phyloP scores from a whole-genome alignment of 2,888 invertebrate species.

The Dorcus hopei region DNA sequence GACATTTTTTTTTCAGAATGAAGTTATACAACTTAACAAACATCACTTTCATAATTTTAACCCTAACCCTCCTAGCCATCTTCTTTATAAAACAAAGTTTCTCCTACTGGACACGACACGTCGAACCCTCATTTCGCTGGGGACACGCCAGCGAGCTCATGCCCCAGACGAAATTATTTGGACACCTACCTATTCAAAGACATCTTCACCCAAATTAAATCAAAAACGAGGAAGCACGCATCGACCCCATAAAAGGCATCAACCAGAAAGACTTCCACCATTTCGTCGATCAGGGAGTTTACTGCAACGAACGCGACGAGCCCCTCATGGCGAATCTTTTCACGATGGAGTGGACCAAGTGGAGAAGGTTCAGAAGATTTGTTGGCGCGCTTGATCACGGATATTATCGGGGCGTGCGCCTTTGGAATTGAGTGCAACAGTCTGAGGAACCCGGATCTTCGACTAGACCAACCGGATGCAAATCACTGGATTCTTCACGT shows the following conservation, averaged over 20 bases:
- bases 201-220: constrained; percentile 24
- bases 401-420: constrained; percentile 11
- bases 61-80: not conserved
- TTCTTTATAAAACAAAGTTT: constrained; percentile 4
- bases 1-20: too few species aligned
- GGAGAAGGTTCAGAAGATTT: constrained; percentile 48
- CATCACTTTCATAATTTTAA: not conserved
- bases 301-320: constrained; percentile 56
- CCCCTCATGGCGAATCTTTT: constrained; percentile 58
- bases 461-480: not conserved
- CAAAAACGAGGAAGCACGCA: constrained; percentile 22
- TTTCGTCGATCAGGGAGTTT: constrained; percentile 60
- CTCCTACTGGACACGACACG: constrained; percentile 6
- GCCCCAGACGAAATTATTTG: not conserved
- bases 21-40: not conserved
- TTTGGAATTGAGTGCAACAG: constrained; percentile 14
- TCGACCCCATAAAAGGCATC: constrained; percentile 42
- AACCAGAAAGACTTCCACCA: constrained; percentile 57
- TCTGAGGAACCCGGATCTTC: constrained; percentile 2
- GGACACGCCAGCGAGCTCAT: constrained; percentile 2
- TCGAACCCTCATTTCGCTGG: constrained; percentile 3
- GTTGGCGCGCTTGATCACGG: constrained; percentile 7
- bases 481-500: constrained; percentile 15
- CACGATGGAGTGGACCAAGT: constrained; percentile 53
- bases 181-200: not conserved